Evolutionary conservation across 2,888 invertebrate genomes (phyloP).

Genomic region (Aleiodes testaceus): DNA sequence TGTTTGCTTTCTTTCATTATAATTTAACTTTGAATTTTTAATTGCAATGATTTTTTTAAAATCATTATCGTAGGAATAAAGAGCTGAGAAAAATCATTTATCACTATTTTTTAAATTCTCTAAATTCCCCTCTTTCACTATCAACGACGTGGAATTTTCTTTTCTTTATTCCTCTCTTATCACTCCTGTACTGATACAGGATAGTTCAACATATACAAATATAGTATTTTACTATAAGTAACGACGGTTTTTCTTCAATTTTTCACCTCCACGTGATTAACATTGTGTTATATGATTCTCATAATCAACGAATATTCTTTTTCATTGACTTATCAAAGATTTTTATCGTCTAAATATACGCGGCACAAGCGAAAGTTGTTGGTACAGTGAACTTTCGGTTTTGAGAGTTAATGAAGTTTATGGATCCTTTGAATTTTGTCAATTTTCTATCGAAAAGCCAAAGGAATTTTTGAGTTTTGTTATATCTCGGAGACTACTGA

Average conservation of each 20-base stretch:
- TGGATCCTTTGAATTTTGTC: too few relatives aligned
- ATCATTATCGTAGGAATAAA: constrained; percentile 21
- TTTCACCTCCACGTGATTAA: background rate
- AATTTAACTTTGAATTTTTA: constrained; percentile 7
- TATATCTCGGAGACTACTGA: too few relatives aligned
- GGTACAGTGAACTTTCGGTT: constrained; percentile 2
- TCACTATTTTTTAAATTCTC: constrained; percentile 26
- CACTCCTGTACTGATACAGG: constrained; percentile 18
- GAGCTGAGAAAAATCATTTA: constrained; percentile 19
- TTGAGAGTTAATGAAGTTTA: background rate
- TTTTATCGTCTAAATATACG: constrained; percentile 1
- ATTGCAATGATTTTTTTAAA: constrained; percentile 26
- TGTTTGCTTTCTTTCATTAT: constrained; percentile 33
- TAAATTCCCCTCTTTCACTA: constrained; percentile 28
- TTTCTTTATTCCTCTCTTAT: background rate
- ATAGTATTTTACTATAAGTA: constrained; percentile 44
- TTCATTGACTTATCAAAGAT: constrained; percentile 2
- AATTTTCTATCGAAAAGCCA: too few relatives aligned
- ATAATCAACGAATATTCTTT: constrained; percentile 5
- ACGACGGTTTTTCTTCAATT: constrained; percentile 18
- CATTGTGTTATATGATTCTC: constrained; percentile 3
- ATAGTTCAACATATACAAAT: constrained; percentile 47
- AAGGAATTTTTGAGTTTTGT: too few relatives aligned
- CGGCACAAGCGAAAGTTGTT: constrained; percentile 11
- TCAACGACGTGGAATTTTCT: constrained; percentile 13